Percentiles rank a stretch among this genome's conserved stretches.
Conservation (phyloP, 2,888 invertebrate species). For the Drosophila putrida region DNA sequence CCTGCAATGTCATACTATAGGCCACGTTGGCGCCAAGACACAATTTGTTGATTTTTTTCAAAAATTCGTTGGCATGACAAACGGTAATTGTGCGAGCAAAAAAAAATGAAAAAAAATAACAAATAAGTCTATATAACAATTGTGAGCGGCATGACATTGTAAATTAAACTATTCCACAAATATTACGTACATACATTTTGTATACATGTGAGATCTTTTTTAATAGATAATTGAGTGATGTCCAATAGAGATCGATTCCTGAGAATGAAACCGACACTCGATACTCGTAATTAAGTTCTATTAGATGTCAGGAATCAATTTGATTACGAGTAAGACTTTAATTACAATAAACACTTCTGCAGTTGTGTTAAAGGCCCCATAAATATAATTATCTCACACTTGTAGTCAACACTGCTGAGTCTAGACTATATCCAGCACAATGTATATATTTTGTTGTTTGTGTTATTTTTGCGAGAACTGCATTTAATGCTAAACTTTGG, state of each 20-base stretch:
- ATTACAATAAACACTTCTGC: neutral
- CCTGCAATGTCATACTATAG: conserved; percentile 52
- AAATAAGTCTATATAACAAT: conserved; percentile 37
- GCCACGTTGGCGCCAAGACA: conserved; percentile 59
- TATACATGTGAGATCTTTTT: neutral
- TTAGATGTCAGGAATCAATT: neutral
- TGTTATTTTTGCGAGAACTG: conserved; percentile 22
- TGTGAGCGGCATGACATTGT: conserved; percentile 52
- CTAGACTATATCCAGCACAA: conserved; percentile 1
- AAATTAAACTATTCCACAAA: conserved; percentile 39
- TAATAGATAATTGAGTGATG: neutral
- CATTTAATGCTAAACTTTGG: conserved; percentile 35
- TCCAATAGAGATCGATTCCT: neutral
- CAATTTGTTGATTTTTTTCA: conserved; percentile 42
- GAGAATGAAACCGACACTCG: neutral
- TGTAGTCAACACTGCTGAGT: neutral
- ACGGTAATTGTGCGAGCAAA: conserved; percentile 57
- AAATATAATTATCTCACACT: conserved; percentile 4
- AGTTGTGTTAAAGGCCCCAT: neutral
- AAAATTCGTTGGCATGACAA: conserved; percentile 63
- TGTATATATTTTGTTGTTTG: conserved; percentile 20
- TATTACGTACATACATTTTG: conserved; percentile 1
- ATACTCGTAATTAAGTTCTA: neutral
- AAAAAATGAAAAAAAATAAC: conserved; percentile 18
- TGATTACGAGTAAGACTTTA: neutral